phyloP scores from a whole-genome alignment of 1,140 invertebrate genomes.

The Drosophila orosa region DNA sequence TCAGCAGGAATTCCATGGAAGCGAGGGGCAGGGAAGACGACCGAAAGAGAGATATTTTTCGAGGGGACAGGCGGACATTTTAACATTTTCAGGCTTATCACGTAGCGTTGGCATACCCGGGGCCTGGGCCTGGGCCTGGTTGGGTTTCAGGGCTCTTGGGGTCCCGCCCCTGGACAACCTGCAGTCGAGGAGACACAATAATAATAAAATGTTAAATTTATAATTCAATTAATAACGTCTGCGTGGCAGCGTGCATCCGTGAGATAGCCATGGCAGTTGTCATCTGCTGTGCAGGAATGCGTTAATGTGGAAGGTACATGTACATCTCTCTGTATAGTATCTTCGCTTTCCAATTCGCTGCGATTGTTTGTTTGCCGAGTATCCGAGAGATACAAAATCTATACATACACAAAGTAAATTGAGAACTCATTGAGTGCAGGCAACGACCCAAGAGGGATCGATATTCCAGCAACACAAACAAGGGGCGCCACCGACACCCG shows the following conservation, averaged over 20 bases:
- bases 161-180: slow-evolving; percentile 26
- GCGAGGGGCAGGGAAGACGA: not conserved
- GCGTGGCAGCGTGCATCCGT: slow-evolving; percentile 28
- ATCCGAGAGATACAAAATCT: slow-evolving; percentile 64
- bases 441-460: slow-evolving; percentile 81
- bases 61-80: slow-evolving; percentile 21
- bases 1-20: slow-evolving; percentile 69
- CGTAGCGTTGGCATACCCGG: slow-evolving; percentile 42
- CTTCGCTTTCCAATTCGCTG: slow-evolving; percentile 31
- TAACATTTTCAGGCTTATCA: slow-evolving; percentile 62
- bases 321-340: not conserved
- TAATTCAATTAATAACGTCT: slow-evolving; percentile 84
- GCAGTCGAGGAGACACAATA: slow-evolving; percentile 43
- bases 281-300: slow-evolving; percentile 44
- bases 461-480: slow-evolving; percentile 66
- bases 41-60: slow-evolving; percentile 9
- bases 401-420: slow-evolving; percentile 70
- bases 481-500: slow-evolving; percentile 21
- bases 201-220: slow-evolving; percentile 84
- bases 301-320: slow-evolving; percentile 7
- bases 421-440: slow-evolving; percentile 78
- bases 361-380: slow-evolving; percentile 29
- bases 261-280: slow-evolving; percentile 17
- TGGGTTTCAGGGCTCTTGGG: not conserved
- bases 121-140: slow-evolving; percentile 1